Evolutionary conservation across 2,888 invertebrate species (phyloP).

Genomic region (Apamea crenata): DNA sequence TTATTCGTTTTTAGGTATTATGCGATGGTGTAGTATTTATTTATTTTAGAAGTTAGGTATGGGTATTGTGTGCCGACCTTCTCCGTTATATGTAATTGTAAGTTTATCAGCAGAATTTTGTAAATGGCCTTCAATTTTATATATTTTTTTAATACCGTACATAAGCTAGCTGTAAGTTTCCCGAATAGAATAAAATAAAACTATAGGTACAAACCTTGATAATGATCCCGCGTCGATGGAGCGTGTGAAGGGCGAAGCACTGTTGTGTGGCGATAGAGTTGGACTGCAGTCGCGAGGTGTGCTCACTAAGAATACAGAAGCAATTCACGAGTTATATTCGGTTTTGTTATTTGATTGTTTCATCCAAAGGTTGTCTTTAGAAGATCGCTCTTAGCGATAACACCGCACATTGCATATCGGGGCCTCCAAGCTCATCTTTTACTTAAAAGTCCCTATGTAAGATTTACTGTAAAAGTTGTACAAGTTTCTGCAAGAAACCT

Average conservation of each 20-base stretch:
- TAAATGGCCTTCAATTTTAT: neutral
- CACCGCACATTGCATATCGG: neutral
- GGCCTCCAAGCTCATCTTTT: too few species aligned
- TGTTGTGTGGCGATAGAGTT: conserved; percentile 95
- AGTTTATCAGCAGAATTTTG: neutral
- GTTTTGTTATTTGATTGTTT: neutral
- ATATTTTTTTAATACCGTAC: neutral
- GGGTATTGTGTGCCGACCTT: neutral
- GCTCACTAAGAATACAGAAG: conserved; percentile 90
- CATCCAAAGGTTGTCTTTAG: neutral
- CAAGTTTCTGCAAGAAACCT: too few species aligned
- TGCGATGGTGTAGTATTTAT: neutral
- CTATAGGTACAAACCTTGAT: conserved; percentile 88
- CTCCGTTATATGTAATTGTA: neutral
- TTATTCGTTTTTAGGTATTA: neutral
- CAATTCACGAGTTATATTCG: neutral
- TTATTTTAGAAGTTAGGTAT: neutral
- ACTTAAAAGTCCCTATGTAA: too few species aligned
- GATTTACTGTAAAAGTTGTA: too few species aligned
- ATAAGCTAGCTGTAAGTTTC: neutral
- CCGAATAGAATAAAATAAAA: neutral
- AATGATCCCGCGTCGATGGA: conserved; percentile 93
- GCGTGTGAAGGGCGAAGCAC: conserved; percentile 93
- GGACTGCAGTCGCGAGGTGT: conserved; percentile 96
- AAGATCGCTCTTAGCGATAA: neutral